Evolutionary conservation across 2,888 invertebrate genomes (phyloP).

Genomic region (Liodrosophila aerea): DNA sequence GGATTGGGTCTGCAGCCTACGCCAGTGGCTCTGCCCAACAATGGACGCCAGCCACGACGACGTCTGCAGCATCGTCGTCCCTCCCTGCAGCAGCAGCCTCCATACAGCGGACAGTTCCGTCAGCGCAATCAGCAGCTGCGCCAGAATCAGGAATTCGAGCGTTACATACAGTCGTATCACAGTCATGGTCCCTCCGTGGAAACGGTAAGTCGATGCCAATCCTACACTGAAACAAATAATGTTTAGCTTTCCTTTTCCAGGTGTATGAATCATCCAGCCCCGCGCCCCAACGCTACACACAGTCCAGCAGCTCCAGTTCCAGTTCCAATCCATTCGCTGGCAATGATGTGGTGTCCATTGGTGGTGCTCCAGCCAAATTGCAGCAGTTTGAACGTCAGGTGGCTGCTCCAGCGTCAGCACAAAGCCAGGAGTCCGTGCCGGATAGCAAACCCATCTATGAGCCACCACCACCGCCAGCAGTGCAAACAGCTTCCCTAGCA

Average conservation of each 20-base stretch:
- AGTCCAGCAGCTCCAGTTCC: constrained; percentile 41
- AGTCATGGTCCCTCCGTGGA: constrained; percentile 80
- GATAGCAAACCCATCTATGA: constrained; percentile 65
- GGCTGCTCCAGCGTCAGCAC: constrained; percentile 63
- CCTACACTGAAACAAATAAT: too few species aligned
- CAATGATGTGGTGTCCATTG: constrained; percentile 60
- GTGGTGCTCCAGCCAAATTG: constrained; percentile 57
- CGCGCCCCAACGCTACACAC: constrained; percentile 62
- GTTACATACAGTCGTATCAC: constrained; percentile 80
- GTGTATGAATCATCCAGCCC: constrained; percentile 79
- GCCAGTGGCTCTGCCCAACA: constrained; percentile 18
- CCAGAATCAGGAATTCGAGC: constrained; percentile 80
- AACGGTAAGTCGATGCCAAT: too few species aligned
- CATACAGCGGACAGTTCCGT: constrained; percentile 66
- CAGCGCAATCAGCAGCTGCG: constrained; percentile 71
- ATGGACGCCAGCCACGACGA: constrained; percentile 43
- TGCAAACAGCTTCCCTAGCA: constrained; percentile 27
- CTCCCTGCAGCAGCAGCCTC: constrained; percentile 49
- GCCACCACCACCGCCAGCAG: constrained; percentile 26
- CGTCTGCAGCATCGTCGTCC: constrained; percentile 59
- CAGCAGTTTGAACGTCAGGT: constrained; percentile 78
- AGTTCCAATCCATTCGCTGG: constrained; percentile 37
- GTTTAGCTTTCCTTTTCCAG: constrained; percentile 42
- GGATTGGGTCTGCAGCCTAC: constrained; percentile 54
- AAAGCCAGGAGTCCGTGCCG: constrained; percentile 45